Evolutionary conservation across 2,797 vertebrate genomes (phyloP), one percentile per base, ranked within the genome.

Genomic region (Pipistrellus nathusii): DNA sequence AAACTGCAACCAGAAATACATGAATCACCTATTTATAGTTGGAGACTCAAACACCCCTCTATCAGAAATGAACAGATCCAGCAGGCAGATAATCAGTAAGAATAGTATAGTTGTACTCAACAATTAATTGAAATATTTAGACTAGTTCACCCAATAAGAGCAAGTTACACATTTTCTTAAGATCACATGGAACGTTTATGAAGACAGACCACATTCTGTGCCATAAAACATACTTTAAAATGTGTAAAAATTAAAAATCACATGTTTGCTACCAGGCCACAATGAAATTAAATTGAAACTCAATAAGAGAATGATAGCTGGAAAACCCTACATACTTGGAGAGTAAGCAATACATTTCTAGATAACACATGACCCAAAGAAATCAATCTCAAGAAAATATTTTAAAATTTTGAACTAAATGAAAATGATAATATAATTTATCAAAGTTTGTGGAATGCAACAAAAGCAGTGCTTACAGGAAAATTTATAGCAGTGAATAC

Each of bases 361-460:
- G 64, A 35, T 69, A 44, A 53, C 5, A 77, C 2, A 62, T 27
- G 2, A 7, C 10, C 23, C 69, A 69, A 76, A 69, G 21, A 32
- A 83, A 75, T 59, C 62, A 46, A 76, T 83, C 27, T 76, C 27
- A 59, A 62, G 51, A 76, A 8, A 91, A 86, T 35, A 12, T 75
- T 80, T 5, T 25, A 46, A 72, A 72, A 85, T 88, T 87, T 85
- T 88, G 27, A 88, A 48, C 30, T 53, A 62, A 87, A 81, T 73
- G 9, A 85, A 91, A 76, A 69, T 88, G 14, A 93, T 90, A 81
- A 82, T 62, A 77, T 35, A 75, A 62, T 80, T 92, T 80, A 72
- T 64, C 25, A 76, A 71, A 77, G 55, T 90, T 20, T 62, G 44
- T 57, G 20, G 8, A 35, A 82, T 51, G 14, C 68, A 10, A 27